These are phyloP conservation scores for Pelecanoides urinatrix DNA, from an alignment of 2,113 vertebrate genomes.

Conservation along the genomic window DNA sequence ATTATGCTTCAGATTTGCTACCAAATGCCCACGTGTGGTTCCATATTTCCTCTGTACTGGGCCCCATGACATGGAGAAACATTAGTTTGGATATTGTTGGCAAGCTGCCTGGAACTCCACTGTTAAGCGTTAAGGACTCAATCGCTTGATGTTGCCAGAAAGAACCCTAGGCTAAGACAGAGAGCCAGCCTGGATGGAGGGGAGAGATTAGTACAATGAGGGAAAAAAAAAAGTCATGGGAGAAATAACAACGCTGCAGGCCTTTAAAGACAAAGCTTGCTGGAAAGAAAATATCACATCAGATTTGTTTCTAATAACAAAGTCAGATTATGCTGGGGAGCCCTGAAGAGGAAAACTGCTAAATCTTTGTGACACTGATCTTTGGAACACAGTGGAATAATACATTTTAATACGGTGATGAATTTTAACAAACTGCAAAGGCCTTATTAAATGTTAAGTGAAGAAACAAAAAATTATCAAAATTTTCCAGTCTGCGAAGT, in stretches of 20 bases:
- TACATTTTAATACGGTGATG: slow-evolving; percentile 15
- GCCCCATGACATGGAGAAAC: not conserved
- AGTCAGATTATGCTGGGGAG: not conserved
- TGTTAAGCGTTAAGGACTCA: not conserved
- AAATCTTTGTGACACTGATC: not conserved
- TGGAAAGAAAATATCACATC: slow-evolving; percentile 20
- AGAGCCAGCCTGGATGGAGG: not conserved
- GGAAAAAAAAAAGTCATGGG: not conserved
- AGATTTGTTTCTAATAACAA: slow-evolving; percentile 18
- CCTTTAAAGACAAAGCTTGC: slow-evolving; percentile 13
- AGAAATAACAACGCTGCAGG: not conserved
- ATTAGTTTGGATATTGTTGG: not conserved
- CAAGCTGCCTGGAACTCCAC: not conserved
- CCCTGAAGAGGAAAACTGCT: slow-evolving; percentile 24
- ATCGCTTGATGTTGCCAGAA: not conserved
- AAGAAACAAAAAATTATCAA: slow-evolving; percentile 40
- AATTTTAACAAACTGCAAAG: slow-evolving; percentile 23
- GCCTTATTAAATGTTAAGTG: slow-evolving; percentile 6
- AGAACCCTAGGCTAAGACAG: not conserved
- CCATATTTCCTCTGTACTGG: not conserved
- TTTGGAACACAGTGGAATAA: slow-evolving; percentile 13
- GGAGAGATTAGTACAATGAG: not conserved
- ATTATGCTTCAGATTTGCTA: not conserved
- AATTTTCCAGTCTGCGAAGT: slow-evolving; percentile 4
- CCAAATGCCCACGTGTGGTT: not conserved